Evolutionary conservation across 2,797 vertebrate species (phyloP).

Genomic region (Lindbergichthys nudifrons): DNA sequence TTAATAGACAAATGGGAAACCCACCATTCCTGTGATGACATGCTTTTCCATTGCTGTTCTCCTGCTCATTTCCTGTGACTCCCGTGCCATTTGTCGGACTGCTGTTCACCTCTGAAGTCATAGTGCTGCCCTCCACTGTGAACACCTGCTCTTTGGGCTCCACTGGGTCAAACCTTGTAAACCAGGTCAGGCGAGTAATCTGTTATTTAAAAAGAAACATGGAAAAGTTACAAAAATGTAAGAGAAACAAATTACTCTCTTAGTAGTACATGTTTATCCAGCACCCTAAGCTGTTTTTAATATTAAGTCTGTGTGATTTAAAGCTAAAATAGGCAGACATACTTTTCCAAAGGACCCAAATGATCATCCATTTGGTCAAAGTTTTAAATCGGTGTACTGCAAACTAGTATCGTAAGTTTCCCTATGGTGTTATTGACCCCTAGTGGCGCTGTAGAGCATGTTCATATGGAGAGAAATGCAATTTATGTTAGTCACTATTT

Average conservation of each 20-base stretch:
- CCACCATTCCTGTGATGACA: slow-evolving; percentile 60
- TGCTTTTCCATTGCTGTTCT: slow-evolving; percentile 19
- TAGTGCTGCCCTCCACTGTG: slow-evolving; percentile 49
- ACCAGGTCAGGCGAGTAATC: slow-evolving; percentile 94
- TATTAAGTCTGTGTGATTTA: not conserved
- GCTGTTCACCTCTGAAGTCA: not conserved
- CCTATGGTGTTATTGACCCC: slow-evolving; percentile 31
- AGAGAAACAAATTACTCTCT: not conserved
- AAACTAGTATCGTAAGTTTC: not conserved
- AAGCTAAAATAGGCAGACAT: not conserved
- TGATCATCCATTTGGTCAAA: not conserved
- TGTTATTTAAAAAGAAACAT: slow-evolving; percentile 53
- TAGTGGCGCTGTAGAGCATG: slow-evolving; percentile 17
- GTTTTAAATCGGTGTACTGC: not conserved
- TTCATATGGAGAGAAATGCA: not conserved
- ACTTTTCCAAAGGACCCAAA: not conserved
- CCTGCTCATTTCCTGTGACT: slow-evolving; percentile 9
- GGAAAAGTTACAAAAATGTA: not conserved
- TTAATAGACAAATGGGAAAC: slow-evolving; percentile 27
- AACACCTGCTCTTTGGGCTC: slow-evolving; percentile 61
- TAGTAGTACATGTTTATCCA: not conserved
- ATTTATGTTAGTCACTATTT: not conserved
- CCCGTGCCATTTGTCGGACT: not conserved
- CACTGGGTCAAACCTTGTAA: slow-evolving; percentile 86
- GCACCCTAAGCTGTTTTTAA: not conserved